Percentiles rank a stretch among this genome's conserved stretches.
Conservation (phyloP, 2,113 vertebrate species). For the Poeciliopsis prolifica region DNA sequence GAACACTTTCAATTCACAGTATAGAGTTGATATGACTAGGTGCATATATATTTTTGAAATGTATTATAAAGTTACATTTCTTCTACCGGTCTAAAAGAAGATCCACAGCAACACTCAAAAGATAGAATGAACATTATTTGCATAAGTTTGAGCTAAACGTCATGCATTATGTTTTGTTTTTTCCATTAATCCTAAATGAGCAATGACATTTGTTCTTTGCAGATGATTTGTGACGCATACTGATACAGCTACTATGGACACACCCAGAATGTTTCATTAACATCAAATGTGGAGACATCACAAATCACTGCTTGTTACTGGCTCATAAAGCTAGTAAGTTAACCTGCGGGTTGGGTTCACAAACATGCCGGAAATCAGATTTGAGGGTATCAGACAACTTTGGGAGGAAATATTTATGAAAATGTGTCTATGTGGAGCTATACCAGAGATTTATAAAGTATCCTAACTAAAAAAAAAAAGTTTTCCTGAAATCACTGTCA, state of each 20-base stretch:
- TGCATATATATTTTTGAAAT: background rate
- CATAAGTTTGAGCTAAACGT: conserved; percentile 18
- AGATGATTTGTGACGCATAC: conserved; percentile 7
- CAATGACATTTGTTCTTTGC: conserved; percentile 28
- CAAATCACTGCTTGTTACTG: conserved; percentile 18
- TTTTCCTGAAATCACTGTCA: conserved; percentile 29
- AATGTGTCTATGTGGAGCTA: conserved; percentile 8
- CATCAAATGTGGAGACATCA: conserved; percentile 4
- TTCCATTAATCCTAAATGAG: conserved; percentile 19
- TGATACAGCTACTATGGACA: conserved; percentile 24
- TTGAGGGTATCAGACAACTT: conserved; percentile 18
- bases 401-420: background rate
- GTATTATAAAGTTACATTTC: conserved; percentile 10
- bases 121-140: conserved; percentile 16
- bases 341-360: conserved; percentile 23
- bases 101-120: conserved; percentile 5
- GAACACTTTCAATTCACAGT: conserved; percentile 22
- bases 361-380: conserved; percentile 45
- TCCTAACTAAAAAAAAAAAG: conserved; percentile 22
- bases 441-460: conserved; percentile 26
- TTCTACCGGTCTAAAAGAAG: conserved; percentile 28
- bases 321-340: conserved; percentile 33
- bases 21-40: conserved; percentile 5
- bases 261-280: conserved; percentile 21
- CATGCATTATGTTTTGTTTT: conserved; percentile 46